Evolutionary conservation across 2,888 invertebrate genomes (phyloP).

Genomic region (Acrobasis repandana): DNA sequence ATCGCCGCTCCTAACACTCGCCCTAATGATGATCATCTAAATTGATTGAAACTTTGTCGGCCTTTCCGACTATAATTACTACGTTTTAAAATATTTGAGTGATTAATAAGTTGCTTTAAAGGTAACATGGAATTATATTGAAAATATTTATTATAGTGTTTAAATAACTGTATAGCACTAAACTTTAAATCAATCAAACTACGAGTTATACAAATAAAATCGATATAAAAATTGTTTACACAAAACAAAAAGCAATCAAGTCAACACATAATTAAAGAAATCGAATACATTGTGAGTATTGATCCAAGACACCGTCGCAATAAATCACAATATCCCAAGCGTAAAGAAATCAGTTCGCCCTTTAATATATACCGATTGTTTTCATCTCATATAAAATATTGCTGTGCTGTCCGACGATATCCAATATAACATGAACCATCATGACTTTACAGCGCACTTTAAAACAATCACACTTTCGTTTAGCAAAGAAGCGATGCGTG

Average conservation of each 20-base stretch:
- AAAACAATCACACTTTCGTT: constrained; percentile 11
- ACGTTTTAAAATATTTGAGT: too few species aligned
- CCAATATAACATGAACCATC: constrained; percentile 40
- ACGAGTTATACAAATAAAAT: too few species aligned
- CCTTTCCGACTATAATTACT: too few species aligned
- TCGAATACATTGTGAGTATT: constrained; percentile 38
- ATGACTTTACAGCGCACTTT: constrained; percentile 19
- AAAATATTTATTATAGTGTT: too few species aligned
- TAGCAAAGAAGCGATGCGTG: constrained; percentile 24
- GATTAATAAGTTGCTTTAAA: too few species aligned
- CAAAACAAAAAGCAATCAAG: constrained; percentile 25
- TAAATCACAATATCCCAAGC: constrained; percentile 53
- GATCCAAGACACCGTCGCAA: constrained; percentile 45
- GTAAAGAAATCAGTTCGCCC: constrained; percentile 53
- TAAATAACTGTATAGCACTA: too few species aligned
- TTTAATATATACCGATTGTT: constrained; percentile 63
- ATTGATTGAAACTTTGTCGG: too few species aligned
- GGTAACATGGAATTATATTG: too few species aligned
- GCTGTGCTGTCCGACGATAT: constrained; percentile 37
- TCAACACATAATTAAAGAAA: constrained; percentile 45
- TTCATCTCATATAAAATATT: constrained; percentile 56
- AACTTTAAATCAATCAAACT: too few species aligned
- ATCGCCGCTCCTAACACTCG: too few species aligned
- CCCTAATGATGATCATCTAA: too few species aligned
- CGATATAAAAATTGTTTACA: not conserved